Conservation (phyloP, 2,797 vertebrate species). For the Melanotaenia nigrans region DNA sequence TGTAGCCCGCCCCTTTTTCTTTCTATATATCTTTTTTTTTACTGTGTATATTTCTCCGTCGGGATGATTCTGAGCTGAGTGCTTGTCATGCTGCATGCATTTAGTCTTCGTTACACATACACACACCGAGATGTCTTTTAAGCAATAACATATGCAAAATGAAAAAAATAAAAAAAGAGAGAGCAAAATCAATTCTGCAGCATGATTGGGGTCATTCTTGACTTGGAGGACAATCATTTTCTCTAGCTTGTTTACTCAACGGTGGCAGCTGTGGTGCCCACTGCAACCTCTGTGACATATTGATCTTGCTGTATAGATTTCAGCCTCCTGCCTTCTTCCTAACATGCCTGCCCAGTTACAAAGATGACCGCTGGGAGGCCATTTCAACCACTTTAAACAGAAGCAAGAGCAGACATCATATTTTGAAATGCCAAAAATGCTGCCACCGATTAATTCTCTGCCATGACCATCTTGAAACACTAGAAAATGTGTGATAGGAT, state of each 20-base stretch:
- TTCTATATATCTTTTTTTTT: constrained; percentile 18
- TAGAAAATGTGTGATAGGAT: background rate
- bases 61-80: constrained; percentile 5
- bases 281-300: constrained; percentile 69
- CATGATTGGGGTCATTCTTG: constrained; percentile 56
- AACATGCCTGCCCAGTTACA: constrained; percentile 73
- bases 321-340: constrained; percentile 49
- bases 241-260: constrained; percentile 62
- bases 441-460: background rate
- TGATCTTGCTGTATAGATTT: constrained; percentile 68
- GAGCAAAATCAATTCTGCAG: constrained; percentile 42
- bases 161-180: background rate
- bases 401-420: constrained; percentile 1
- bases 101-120: background rate
- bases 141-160: constrained; percentile 29
- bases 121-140: constrained; percentile 4
- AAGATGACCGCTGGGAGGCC: constrained; percentile 60
- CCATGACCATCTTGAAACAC: background rate
- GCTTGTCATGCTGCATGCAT: background rate
- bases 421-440: background rate
- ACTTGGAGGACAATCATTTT: constrained; percentile 59
- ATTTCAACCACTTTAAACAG: constrained; percentile 44
- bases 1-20: constrained; percentile 42
- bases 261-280: constrained; percentile 55
- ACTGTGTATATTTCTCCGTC: background rate